These are phyloP conservation scores for Alauda arvensis DNA, from an alignment of 2,797 vertebrate genomes.

Conservation along the genomic window DNA sequence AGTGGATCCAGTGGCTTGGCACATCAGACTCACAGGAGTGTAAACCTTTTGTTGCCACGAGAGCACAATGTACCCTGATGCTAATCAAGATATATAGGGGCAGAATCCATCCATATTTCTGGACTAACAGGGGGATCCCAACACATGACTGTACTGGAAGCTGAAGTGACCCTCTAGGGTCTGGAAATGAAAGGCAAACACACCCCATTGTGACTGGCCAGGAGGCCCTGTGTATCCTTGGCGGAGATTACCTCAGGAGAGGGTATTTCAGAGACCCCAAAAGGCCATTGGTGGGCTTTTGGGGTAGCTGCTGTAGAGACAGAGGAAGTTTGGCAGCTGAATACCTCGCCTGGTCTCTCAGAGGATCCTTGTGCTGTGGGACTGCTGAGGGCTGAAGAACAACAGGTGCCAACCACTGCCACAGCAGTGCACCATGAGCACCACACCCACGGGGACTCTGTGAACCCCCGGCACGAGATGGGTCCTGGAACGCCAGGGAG, in stretches of 20 bases:
- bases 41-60: not conserved
- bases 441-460: accelerated
- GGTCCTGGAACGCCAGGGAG: not conserved
- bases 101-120: not conserved
- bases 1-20: not conserved
- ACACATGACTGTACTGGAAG: not conserved
- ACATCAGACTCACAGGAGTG: not conserved
- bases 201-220: too few species aligned
- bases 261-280: not conserved
- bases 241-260: not conserved
- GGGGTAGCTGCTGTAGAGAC: not conserved
- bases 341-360: not conserved
- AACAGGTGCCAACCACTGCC: accelerated
- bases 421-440: accelerated
- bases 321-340: not conserved
- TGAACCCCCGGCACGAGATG: too few species aligned
- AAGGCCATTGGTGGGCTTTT: not conserved
- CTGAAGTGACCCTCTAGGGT: not conserved
- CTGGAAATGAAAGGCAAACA: too few species aligned
- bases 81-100: too few species aligned
- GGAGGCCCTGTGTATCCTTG: too few species aligned
- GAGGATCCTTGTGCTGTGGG: not conserved
- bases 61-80: not conserved
- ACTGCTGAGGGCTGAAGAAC: not conserved
- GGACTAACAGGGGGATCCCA: not conserved